These are phyloP conservation scores for Calameuta pallipes DNA, from an alignment of 2,888 invertebrate species.

Conservation along the genomic window DNA sequence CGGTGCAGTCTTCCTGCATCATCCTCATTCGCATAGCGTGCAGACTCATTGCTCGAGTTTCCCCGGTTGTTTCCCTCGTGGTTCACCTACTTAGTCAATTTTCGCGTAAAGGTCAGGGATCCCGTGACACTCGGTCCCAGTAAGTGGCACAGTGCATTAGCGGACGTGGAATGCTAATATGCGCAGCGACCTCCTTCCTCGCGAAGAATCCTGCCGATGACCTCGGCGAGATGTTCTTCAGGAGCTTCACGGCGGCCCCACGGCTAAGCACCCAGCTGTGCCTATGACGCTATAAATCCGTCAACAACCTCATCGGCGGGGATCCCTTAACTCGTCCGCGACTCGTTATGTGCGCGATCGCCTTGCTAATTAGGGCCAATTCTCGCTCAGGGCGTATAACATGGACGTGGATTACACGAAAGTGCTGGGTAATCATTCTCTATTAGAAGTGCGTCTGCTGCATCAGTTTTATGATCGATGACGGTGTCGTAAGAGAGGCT, in stretches of 20 bases:
- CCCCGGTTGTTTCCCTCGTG: no score
- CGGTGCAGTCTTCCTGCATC: no score
- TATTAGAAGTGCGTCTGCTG: no score
- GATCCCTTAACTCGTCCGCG: conserved; percentile 34
- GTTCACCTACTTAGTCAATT: no score
- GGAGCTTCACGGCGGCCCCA: conserved; percentile 22
- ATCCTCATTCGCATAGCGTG: no score
- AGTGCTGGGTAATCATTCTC: no score
- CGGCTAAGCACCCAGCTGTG: conserved; percentile 35
- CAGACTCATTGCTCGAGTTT: no score
- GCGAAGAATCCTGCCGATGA: conserved; percentile 41
- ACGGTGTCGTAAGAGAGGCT: no score
- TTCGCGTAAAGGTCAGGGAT: no score
- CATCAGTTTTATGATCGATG: no score
- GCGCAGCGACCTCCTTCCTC: no score
- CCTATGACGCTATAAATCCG: conserved; percentile 48
- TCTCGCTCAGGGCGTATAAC: conserved; percentile 3
- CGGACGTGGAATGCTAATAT: conserved; percentile 50
- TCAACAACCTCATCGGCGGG: conserved; percentile 29
- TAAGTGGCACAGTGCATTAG: conserved; percentile 45
- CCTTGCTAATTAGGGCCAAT: conserved; percentile 40
- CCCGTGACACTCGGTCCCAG: conserved; percentile 20
- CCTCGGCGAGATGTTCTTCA: conserved; percentile 43
- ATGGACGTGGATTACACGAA: no score
- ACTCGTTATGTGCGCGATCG: conserved; percentile 21